phyloP scores from a whole-genome alignment of 2,797 vertebrate genomes.

The Sebastes cheni region DNA sequence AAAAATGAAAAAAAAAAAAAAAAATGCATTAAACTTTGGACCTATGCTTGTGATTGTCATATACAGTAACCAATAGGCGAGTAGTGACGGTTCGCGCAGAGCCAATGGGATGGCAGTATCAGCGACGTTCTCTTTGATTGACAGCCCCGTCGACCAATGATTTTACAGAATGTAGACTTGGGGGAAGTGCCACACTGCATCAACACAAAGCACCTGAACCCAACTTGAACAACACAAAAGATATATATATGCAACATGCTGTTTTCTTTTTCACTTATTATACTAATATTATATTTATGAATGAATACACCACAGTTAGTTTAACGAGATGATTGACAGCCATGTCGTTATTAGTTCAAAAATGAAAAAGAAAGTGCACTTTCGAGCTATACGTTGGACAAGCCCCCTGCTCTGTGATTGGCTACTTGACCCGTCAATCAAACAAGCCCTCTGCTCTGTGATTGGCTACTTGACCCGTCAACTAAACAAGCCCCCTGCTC shows the following conservation, averaged over 20 bases:
- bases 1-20: too few relatives aligned
- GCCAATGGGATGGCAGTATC: slow-evolving; percentile 36
- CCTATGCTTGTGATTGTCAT: slow-evolving; percentile 36
- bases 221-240: background rate
- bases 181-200: slow-evolving; percentile 38
- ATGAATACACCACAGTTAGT: fast-evolving
- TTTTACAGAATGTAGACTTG: background rate
- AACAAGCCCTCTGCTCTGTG: too few relatives aligned
- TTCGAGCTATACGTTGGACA: fast-evolving
- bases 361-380: background rate
- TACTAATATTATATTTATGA: too few relatives aligned
- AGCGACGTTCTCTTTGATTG: slow-evolving; percentile 23
- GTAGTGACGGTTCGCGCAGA: fast-evolving
- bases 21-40: too few relatives aligned
- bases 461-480: too few relatives aligned
- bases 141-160: slow-evolving; percentile 54
- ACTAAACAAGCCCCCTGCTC: background rate
- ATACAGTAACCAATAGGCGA: slow-evolving; percentile 72
- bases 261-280: background rate
- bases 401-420: slow-evolving; percentile 2
- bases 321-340: background rate
- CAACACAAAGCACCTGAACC: slow-evolving; percentile 27
- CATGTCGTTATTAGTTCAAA: background rate
- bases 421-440: background rate
- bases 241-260: background rate